Evolutionary conservation across 2,797 vertebrate genomes (phyloP).

Genomic region (Rhinophrynus dorsalis): DNA sequence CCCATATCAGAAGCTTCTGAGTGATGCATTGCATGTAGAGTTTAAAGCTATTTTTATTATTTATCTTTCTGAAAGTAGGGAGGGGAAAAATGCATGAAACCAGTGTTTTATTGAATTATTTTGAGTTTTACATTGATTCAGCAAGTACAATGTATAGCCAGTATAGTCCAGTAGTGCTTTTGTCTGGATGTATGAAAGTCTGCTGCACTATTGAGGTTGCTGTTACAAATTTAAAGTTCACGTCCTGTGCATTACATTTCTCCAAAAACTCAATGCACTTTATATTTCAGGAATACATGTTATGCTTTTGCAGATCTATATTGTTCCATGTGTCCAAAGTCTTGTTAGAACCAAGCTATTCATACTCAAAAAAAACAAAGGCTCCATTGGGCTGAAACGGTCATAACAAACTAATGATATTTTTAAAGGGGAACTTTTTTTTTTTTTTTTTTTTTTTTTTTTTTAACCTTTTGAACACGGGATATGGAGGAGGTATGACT

Average conservation of each 20-base stretch:
- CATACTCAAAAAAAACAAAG: neutral
- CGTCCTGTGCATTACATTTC: neutral
- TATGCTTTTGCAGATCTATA: no score
- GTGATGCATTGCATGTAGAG: no score
- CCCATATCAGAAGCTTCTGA: no score
- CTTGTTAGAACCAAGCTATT: neutral
- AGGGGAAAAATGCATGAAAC: conserved; percentile 1
- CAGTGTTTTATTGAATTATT: no score
- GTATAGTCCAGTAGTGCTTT: no score
- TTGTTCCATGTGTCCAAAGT: neutral
- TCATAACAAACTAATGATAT: no score
- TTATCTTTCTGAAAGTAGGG: no score
- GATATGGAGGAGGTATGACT: no score
- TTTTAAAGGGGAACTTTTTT: no score
- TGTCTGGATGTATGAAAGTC: neutral
- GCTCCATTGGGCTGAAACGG: no score
- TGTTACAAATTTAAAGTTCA: neutral
- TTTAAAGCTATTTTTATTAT: neutral
- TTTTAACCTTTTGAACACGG: neutral
- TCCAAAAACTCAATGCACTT: conserved; percentile 45
- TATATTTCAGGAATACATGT: neutral
- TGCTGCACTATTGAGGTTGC: neutral
- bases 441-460: neutral
- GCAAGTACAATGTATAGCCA: no score
- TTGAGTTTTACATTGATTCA: no score